Percentiles rank a stretch among this genome's conserved stretches.
These are phyloP conservation scores for Uloborus diversus DNA, from an alignment of 1,140 invertebrate species.

Conservation along the genomic window DNA sequence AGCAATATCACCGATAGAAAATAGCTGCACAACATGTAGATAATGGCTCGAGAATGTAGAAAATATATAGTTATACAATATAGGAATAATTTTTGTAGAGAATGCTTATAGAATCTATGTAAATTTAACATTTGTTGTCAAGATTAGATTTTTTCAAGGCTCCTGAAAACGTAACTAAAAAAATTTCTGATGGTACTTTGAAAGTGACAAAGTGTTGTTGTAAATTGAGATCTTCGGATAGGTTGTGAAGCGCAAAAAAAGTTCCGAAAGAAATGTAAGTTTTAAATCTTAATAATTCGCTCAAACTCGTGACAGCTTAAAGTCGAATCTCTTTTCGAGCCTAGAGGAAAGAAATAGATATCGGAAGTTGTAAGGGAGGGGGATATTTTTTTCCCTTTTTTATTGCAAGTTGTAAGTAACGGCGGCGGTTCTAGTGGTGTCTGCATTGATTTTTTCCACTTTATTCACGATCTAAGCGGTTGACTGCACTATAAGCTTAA, in stretches of 20 bases:
- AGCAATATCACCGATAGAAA: too few species aligned
- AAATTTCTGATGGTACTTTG: too few species aligned
- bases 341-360: slow-evolving; percentile 1
- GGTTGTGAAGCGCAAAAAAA: not conserved
- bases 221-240: too few species aligned
- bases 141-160: too few species aligned
- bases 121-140: too few species aligned
- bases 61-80: too few species aligned
- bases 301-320: slow-evolving; percentile 12
- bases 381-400: not conserved
- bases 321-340: not conserved
- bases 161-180: too few species aligned
- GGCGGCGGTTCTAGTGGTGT: not conserved
- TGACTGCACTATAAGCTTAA: slow-evolving; percentile 27
- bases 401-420: not conserved
- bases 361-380: not conserved
- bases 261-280: not conserved
- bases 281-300: slow-evolving; percentile 34
- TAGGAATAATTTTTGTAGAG: too few species aligned
- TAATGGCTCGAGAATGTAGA: too few species aligned
- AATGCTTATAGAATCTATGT: too few species aligned
- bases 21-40: too few species aligned
- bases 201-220: too few species aligned
- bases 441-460: slow-evolving; percentile 35
- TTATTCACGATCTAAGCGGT: slow-evolving; percentile 17